Evolutionary conservation across 2,797 vertebrate species (phyloP), one percentile per base, ranked within the genome.

Genomic region (Chaenodraco wilsoni): DNA sequence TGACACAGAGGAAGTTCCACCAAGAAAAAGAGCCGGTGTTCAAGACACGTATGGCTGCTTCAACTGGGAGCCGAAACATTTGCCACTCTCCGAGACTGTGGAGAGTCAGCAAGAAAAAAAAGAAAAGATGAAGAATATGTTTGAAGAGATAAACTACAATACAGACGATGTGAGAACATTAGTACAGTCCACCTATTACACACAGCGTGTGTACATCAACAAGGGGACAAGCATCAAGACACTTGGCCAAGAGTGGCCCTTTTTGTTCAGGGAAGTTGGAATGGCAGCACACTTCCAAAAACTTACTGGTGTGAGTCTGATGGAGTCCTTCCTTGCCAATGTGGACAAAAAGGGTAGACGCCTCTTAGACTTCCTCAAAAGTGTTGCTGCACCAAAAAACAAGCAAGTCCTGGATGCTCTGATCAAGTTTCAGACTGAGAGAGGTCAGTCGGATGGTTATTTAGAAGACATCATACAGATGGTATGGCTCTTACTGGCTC

Each of bases 1-100:
- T 33, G 58, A 77, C 60, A 74, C 59, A 0, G 66, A 70, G 1
- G 54, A 82, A 31, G 59, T 68, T 8, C 1, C 76, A 14, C 49
- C 52, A 2, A 59, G 68, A 69, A 52, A 82, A 52, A 76, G 13
- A 51, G 65, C 68, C 3, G 57, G 23, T 54, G 69, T 81, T 79
- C 83, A 81, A 76, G 80, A 86, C 61, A 72, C 69, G 0, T 82
- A 81, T 83, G 80, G 78, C 40, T 88, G 81, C 56, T 6, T 84
- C 12, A 87, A 52, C 44, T 90, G 82, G 81, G 40, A 48, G 33
- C 48, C 21, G 2, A 86, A 84, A 54, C 11, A 46, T 73, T 17
- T 85, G 75, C 84, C 79, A 31, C 60, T 88, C 2, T 2, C 59
- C 14, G 82, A 86, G 61, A 89, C 87, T 33, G 27, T 50, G 13